Evolutionary conservation across 2,113 vertebrate genomes (phyloP), one percentile per base, ranked within the genome.

Genomic region (Catharus bicknelli): DNA sequence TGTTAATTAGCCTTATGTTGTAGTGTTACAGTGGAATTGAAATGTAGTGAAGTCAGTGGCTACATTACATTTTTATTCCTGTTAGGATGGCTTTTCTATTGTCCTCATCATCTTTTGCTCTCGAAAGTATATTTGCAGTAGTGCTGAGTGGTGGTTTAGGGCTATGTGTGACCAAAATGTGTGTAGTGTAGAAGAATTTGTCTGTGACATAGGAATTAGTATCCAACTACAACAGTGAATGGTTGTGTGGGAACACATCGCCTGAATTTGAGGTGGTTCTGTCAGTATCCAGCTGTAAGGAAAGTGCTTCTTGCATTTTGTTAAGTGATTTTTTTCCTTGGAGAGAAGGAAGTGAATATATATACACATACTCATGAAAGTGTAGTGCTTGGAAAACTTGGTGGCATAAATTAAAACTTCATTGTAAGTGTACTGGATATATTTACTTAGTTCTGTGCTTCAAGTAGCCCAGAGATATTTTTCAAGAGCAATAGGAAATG

Each of bases 111-210:
- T 45, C 75, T 83, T 90, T 85, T 95, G 42, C 77, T 94, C 55
- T 94, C 68, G 67, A 7, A 82, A 68, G 62, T 91, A n/a, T 88
- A 61, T 91, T 95, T 95, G 68, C 92, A 58, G 74, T 95, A 95
- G 83, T 95, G 63, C 58, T 74, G 67, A 93, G 64, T 93, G 72
- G 67, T 89, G 80, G 83, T 80, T 86, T 83, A 91, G 85, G 91
- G 70, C 80, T 79, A 10, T 73, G 43, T 76, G 78, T 93, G 74
- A 94, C 87, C 70, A 79, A 92, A 93, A 38, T 94, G 84, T 36
- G 16, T 81, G 70, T 96, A 78, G 95, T 83, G 55, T 95, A 91
- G 86, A 88, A 72, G 81, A 81, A 53, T 86, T 79, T 89, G 61
- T 82, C 77, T 86, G 38, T 92, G 86, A 73, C 11, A 16, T 85